Percentiles rank a stretch among this genome's conserved stretches.
Conservation (phyloP, 2,113 vertebrate species). For the Stegastes partitus region DNA sequence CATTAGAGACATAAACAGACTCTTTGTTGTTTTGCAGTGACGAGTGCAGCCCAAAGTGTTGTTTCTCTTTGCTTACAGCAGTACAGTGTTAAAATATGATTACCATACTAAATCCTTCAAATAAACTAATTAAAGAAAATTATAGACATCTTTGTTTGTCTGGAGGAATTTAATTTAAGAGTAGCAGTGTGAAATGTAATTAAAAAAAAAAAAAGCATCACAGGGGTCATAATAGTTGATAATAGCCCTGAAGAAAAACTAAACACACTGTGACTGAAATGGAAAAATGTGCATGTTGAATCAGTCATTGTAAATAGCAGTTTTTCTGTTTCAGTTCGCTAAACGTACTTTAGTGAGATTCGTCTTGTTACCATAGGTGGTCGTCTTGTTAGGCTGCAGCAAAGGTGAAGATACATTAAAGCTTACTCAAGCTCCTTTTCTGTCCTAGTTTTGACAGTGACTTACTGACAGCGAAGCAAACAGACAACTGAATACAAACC, state of each 20-base stretch:
- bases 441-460: too few relatives aligned
- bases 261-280: neutral
- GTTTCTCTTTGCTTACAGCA: constrained; percentile 6
- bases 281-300: neutral
- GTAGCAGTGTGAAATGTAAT: neutral
- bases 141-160: constrained; percentile 4
- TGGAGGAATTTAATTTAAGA: constrained; percentile 16
- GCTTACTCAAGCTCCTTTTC: too few relatives aligned
- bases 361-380: too few relatives aligned
- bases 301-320: too few relatives aligned
- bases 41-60: constrained; percentile 7
- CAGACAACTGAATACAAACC: too few relatives aligned
- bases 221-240: neutral
- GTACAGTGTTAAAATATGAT: constrained; percentile 18
- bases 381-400: too few relatives aligned
- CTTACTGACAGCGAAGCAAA: too few relatives aligned
- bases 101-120: constrained; percentile 29
- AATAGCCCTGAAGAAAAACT: neutral
- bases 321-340: too few relatives aligned
- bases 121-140: constrained; percentile 36
- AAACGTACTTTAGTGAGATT: too few relatives aligned
- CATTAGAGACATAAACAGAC: constrained; percentile 4
- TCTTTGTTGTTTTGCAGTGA: constrained; percentile 14
- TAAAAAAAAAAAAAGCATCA: constrained; percentile 22
- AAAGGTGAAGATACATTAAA: too few relatives aligned